Evolutionary conservation across 2,113 vertebrate species (phyloP), one percentile per base, ranked within the genome.

Genomic region (Nesoenas mayeri): DNA sequence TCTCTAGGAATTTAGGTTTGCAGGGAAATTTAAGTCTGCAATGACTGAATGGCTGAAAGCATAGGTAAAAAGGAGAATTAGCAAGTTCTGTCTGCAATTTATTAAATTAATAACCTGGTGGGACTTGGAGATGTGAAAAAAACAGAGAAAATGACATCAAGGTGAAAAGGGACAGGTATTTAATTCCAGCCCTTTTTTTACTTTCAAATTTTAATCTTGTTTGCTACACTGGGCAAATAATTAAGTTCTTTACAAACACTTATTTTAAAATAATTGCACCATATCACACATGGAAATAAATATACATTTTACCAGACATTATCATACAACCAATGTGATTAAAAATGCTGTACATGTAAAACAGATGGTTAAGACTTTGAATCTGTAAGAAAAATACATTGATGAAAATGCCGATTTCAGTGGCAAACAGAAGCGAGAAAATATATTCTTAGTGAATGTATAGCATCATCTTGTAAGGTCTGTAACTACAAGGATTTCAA

Each of bases 231-330:
- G 42, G 79, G 36, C 5, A 87, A 86, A 91, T 67, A 50, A 88
- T 73, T 79, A 65, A 66, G 5, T 85, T 79, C 56, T 96, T 91
- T 65, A 90, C 69, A 93, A 91, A 82, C 2, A 5, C 48, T 88
- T 92, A 42, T 78, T 92, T 94, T 78, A 96, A 93, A 97, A 95
- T 86, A 93, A 95, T 96, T 89, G 77, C 91, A 91, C 79, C 83
- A 25, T 95, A 90, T 77, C 66, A 87, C n/a, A 79, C 58, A 80
- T 15, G 60, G 71, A 89, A 97, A 97, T 97, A 97, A 97, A 97
- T 97, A 97, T 22, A 93, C 60, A 88, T 36, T 91, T 88, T 88
- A 73, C 44, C 58, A 88, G 42, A 83, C 58, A 69, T 19, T 90
- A 67, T 74, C 69, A 74, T 80, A 93, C 90, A 94, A 95, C 66